phyloP scores from a whole-genome alignment of 2,113 vertebrate species.

The Coptodon bakossiorum region DNA sequence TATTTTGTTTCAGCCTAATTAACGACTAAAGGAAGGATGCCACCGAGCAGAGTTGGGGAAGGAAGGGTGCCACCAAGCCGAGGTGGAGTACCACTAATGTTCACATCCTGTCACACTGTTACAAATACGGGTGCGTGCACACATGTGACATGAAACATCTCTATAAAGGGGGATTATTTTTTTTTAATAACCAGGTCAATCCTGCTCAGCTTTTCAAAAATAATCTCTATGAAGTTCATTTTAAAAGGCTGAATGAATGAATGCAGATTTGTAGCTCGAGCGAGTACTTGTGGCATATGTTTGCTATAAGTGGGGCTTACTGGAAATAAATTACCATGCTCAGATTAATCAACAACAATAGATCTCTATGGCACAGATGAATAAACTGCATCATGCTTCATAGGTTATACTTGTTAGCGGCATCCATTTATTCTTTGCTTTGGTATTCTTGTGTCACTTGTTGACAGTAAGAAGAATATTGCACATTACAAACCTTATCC shows the following conservation, averaged over 20 bases:
- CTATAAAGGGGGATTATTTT: fast-evolving
- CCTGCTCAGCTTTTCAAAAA: background rate
- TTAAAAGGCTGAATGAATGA: background rate
- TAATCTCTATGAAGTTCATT: background rate
- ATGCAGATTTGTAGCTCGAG: background rate
- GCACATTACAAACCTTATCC: background rate
- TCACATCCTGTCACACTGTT: background rate
- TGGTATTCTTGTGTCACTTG: background rate
- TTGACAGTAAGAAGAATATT: background rate
- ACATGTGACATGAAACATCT: background rate
- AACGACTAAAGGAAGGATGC: background rate
- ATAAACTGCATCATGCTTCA: background rate
- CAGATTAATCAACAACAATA: background rate
- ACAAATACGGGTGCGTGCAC: background rate
- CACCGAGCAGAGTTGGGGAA: background rate
- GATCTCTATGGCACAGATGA: background rate
- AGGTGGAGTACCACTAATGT: background rate
- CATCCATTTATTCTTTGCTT: background rate
- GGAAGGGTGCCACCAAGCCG: background rate
- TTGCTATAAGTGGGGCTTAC: background rate
- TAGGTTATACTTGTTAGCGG: too few relatives aligned
- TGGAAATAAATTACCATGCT: background rate
- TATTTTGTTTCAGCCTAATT: background rate
- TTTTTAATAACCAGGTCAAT: background rate
- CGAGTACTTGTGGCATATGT: background rate